A percentile compares a stretch with the other conserved stretches of the same genome.
These are phyloP conservation scores for Odontamblyopus rebecca DNA, from an alignment of 2,797 vertebrate genomes.

Conservation along the genomic window DNA sequence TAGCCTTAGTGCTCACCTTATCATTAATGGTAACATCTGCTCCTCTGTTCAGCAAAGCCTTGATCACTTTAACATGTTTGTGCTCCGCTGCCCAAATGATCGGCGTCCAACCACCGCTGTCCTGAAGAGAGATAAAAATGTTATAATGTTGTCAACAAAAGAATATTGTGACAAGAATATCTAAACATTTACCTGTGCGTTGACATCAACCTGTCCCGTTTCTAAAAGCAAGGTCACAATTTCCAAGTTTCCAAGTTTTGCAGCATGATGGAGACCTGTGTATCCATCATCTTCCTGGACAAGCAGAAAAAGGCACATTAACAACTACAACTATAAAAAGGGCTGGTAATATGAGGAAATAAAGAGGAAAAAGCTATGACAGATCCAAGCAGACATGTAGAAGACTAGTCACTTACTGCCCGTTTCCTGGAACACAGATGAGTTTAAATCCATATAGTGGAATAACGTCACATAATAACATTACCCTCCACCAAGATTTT, in stretches of 20 bases:
- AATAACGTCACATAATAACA: no score
- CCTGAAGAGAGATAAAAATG: slow-evolving; percentile 63
- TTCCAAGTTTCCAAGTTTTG: slow-evolving; percentile 87
- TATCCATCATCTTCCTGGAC: slow-evolving; percentile 89
- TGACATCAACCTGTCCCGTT: slow-evolving; percentile 91
- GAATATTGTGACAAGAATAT: not conserved
- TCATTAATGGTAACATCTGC: slow-evolving; percentile 89
- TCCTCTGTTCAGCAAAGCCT: slow-evolving; percentile 86
- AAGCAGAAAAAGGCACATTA: not conserved
- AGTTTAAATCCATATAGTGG: no score
- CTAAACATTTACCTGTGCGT: slow-evolving; percentile 80
- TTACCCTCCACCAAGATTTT: no score
- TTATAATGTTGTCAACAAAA: not conserved
- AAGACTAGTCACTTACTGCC: no score
- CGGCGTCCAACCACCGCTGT: slow-evolving; percentile 93
- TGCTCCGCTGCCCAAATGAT: slow-evolving; percentile 96
- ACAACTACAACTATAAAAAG: not conserved
- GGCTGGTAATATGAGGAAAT: no score
- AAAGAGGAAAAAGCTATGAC: no score
- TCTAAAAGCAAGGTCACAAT: slow-evolving; percentile 86
- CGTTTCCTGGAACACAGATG: no score
- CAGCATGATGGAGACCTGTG: slow-evolving; percentile 92
- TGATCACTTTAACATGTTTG: slow-evolving; percentile 88
- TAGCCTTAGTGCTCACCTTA: slow-evolving; percentile 67
- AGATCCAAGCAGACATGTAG: no score